Base-by-base conservation (phyloP, 2,113 vertebrate species). In the Abramis brama region DNA sequence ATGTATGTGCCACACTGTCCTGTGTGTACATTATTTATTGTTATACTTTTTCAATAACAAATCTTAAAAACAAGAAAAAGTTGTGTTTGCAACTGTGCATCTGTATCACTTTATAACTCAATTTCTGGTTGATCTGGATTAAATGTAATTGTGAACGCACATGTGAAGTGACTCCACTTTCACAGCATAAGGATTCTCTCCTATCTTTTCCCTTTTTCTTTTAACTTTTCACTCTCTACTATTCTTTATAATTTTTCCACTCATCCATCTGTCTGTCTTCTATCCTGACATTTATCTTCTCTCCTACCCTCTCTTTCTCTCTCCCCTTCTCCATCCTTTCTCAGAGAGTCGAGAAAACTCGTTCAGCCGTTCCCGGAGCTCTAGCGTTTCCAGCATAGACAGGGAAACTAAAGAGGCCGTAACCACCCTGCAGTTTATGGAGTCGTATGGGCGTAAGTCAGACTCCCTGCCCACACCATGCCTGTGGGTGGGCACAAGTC, bases 331-430 rank as follows among this genome's bases (percentile, higher is more conserved):
- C 79, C 78, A 52, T 80, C 77, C 6, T 66, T 50, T 74, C 83
- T 23, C 94, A 98, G 98, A 99, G 95, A 97, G 95, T 33, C 95
- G 97, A 64, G 98, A 99, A 86, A 99, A 97, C 92, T 97, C 98
- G 85, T 97, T 98, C 94, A 99, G 95, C 93, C 97, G 97, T 82
- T 99, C 98, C 0, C 97, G 98, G 89, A 99, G 98, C 87, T 99
- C 98, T 92, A 99, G 98, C 0, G 96, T 99, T 87, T 99, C 97
- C 91, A 99, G 98, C 83, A 99, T 99, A 23, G 98, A 99, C 94
- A 96, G 96, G 82, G 98, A 99, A 90, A 95, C 97, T 2, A 99
- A 98, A 89, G 98, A 99, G 92, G 95, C 97, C 0, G 94, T 99
- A 85, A 99, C 97, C 75, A 96, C 97, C 10, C 85, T 99, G 88